Conservation (phyloP, 2,113 vertebrate species). For the Cochlearius cochlearius region DNA sequence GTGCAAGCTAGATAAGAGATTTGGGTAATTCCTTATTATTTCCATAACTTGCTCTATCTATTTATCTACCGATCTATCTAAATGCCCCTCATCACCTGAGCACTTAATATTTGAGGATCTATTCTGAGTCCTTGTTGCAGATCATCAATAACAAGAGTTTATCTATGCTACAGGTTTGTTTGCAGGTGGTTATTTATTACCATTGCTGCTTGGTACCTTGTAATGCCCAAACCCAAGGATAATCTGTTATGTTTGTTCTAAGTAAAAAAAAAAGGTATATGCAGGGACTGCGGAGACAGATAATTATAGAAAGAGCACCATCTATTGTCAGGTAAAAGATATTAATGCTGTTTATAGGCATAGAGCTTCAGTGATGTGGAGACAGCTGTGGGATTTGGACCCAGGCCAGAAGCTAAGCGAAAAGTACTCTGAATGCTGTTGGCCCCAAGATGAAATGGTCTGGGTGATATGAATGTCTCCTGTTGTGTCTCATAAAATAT, state of each 20-base stretch:
- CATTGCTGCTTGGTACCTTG: neutral
- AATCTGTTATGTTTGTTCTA: neutral
- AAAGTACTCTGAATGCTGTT: neutral
- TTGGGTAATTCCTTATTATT: neutral
- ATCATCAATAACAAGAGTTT: neutral
- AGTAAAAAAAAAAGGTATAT: neutral
- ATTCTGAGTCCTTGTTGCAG: neutral
- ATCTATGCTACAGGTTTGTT: neutral
- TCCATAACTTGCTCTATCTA: neutral
- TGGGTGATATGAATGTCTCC: fast-evolving
- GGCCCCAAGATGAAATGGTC: neutral
- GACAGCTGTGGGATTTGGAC: neutral
- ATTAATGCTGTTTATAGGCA: neutral
- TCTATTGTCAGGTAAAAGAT: constrained; percentile 36
- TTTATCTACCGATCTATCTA: neutral
- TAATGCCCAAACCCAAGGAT: neutral
- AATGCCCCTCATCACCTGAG: neutral
- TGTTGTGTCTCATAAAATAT: neutral
- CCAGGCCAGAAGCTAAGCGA: neutral
- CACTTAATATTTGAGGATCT: neutral
- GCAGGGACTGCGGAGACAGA: neutral
- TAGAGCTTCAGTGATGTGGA: neutral
- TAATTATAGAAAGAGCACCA: constrained; percentile 64
- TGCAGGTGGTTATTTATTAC: neutral
- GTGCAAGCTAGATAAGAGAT: neutral